Evolutionary conservation across 2,113 vertebrate genomes (phyloP).

Genomic region (Bubo bubo): DNA sequence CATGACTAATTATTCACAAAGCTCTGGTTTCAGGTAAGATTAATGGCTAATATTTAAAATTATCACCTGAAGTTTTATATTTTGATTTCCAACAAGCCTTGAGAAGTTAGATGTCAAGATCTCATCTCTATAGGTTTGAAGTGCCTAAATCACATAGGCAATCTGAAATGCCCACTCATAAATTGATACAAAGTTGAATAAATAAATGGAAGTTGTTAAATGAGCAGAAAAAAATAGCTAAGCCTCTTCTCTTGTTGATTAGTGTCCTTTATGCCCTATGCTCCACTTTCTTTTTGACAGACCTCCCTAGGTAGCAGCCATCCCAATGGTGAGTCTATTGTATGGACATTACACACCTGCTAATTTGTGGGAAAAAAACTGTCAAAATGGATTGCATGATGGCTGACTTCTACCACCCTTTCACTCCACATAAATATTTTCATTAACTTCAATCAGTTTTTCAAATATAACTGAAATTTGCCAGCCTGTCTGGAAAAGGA

Average conservation of each 20-base stretch:
- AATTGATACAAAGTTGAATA: neutral
- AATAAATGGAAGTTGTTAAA: neutral
- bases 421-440: neutral
- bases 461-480: neutral
- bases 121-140: neutral
- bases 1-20: neutral
- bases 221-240: neutral
- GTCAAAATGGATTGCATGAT: neutral
- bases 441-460: neutral
- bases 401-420: neutral
- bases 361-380: neutral
- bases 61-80: neutral
- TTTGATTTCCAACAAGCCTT: neutral
- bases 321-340: neutral
- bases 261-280: neutral
- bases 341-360: neutral
- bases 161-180: neutral
- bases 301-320: neutral
- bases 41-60: neutral
- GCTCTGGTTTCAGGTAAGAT: neutral
- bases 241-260: neutral
- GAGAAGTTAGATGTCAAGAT: neutral
- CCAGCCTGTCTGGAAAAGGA: neutral
- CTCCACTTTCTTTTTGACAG: neutral
- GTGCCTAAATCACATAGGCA: neutral